Percentiles rank a stretch among this genome's conserved stretches.
Conservation (phyloP, 2,797 vertebrate species). For the Rhinella marina region DNA sequence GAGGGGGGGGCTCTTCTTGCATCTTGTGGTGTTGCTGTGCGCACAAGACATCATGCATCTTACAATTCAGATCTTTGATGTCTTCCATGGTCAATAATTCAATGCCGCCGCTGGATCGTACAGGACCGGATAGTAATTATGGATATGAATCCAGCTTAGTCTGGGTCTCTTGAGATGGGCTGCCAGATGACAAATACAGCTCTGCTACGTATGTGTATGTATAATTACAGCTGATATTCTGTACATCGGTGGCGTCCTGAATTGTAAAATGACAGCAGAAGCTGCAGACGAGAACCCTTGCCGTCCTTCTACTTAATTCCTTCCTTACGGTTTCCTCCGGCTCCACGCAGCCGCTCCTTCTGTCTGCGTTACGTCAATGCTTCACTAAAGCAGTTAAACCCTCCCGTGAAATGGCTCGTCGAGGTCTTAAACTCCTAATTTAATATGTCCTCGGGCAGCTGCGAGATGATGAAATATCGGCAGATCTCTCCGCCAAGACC, state of each 20-base stretch:
- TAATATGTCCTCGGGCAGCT: not conserved
- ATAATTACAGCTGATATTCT: not conserved
- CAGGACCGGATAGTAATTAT: not conserved
- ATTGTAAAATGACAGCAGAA: not conserved
- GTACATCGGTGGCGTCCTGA: too few relatives aligned
- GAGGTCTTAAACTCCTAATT: slow-evolving; percentile 7
- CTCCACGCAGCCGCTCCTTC: not conserved
- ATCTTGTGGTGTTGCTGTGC: not conserved
- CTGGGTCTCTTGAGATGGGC: not conserved
- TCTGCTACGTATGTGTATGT: not conserved
- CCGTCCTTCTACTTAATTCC: not conserved
- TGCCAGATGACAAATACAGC: not conserved
- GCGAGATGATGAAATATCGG: not conserved
- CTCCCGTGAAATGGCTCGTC: not conserved
- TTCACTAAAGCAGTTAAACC: not conserved
- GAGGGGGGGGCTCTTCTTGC: not conserved
- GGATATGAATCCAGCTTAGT: not conserved
- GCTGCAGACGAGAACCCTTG: not conserved
- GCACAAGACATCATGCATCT: not conserved
- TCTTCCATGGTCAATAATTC: not conserved
- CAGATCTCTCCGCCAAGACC: not conserved
- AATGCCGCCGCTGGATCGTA: not conserved
- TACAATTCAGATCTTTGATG: not conserved
- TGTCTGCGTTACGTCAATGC: slow-evolving; percentile 10
- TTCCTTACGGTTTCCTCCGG: not conserved